Conservation (phyloP, 30 jellyfish, hydroid and myxozoan species). For the Nemopilema nomurai region DNA sequence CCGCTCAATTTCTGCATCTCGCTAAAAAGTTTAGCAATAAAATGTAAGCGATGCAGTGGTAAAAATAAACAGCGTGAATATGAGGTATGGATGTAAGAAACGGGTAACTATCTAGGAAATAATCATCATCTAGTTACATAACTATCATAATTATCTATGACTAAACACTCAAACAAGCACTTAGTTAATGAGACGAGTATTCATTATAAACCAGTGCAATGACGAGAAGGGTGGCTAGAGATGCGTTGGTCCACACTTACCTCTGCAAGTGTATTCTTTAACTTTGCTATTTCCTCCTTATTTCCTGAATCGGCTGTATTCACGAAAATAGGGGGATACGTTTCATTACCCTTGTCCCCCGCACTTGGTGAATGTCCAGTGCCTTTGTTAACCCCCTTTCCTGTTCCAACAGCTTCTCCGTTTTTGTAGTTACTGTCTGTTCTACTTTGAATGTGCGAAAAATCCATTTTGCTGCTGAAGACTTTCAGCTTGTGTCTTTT, state of each 20-base stretch:
- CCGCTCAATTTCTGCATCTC: constrained; percentile 52
- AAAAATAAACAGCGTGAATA: too few relatives aligned
- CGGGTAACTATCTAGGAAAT: too few relatives aligned
- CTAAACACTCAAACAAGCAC: too few relatives aligned
- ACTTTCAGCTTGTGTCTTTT: constrained; percentile 28
- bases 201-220: too few relatives aligned
- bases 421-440: constrained; percentile 42
- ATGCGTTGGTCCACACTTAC: constrained; percentile 6
- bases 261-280: constrained; percentile 37
- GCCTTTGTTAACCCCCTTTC: not conserved
- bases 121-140: too few relatives aligned
- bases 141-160: too few relatives aligned
- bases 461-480: constrained; percentile 44
- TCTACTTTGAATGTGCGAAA: constrained; percentile 50
- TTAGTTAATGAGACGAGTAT: too few relatives aligned
- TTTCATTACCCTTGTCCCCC: constrained; percentile 1
- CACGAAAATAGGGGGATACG: not conserved
- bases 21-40: too few relatives aligned
- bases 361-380: not conserved
- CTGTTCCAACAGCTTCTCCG: not conserved
- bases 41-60: too few relatives aligned
- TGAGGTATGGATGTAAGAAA: too few relatives aligned
- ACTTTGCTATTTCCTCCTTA: constrained; percentile 31
- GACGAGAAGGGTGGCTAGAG: too few relatives aligned
- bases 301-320: constrained; percentile 4